These are phyloP conservation scores for Sciaenops ocellatus DNA, from an alignment of 2,797 vertebrate genomes.

Conservation along the genomic window DNA sequence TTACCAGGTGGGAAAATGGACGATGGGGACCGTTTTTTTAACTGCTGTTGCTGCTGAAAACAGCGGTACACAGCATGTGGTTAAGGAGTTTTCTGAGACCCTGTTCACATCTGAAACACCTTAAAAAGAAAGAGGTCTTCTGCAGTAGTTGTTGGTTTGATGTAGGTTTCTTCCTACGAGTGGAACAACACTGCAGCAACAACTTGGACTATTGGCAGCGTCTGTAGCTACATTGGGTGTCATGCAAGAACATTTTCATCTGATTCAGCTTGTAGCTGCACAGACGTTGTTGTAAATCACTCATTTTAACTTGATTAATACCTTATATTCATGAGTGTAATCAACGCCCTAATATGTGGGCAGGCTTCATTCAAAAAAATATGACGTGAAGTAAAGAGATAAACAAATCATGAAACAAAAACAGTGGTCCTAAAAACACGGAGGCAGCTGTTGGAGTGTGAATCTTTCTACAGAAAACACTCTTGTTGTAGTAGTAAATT, in stretches of 20 bases:
- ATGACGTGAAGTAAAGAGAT: not conserved
- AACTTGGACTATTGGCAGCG: not conserved
- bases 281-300: not conserved
- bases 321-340: not conserved
- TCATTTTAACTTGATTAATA: not conserved
- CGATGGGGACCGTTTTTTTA: constrained; percentile 80
- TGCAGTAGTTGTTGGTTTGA: not conserved
- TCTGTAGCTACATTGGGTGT: constrained; percentile 16
- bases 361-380: constrained; percentile 17
- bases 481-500: not conserved
- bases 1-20: constrained; percentile 64
- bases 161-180: not conserved
- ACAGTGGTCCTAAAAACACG: not conserved
- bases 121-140: constrained; percentile 4
- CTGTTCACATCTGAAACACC: constrained; percentile 64
- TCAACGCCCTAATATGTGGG: not conserved
- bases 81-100: constrained; percentile 74
- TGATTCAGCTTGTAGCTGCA: not conserved
- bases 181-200: constrained; percentile 11
- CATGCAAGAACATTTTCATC: constrained; percentile 31
- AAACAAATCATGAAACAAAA: not conserved
- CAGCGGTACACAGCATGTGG: constrained; percentile 72
- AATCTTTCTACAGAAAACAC: not conserved
- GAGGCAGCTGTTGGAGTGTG: constrained; percentile 18
- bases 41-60: constrained; percentile 74